Evolutionary conservation across 2,888 invertebrate genomes (phyloP).

Genomic region (Rhimphoctona megacephalus): DNA sequence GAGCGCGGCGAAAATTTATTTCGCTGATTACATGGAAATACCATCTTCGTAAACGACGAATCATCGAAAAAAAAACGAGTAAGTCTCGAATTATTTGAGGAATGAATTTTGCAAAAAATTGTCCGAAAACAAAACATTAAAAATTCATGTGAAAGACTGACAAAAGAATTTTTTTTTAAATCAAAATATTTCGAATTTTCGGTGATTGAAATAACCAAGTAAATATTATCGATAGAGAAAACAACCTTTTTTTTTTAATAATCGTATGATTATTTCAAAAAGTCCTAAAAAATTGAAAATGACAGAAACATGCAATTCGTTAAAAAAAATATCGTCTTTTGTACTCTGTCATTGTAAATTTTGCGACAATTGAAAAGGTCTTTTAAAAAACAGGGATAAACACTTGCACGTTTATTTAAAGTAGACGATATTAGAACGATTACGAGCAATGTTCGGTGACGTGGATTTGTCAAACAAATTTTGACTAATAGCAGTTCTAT

Average conservation of each 20-base stretch:
- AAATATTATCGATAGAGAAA: neutral
- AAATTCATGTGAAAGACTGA: neutral
- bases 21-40: constrained; percentile 30
- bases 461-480: neutral
- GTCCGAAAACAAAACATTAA: neutral
- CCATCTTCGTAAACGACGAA: constrained; percentile 21
- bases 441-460: neutral
- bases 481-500: neutral
- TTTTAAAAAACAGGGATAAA: neutral
- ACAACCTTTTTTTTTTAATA: neutral
- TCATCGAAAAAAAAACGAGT: constrained; percentile 15
- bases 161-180: neutral
- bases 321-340: neutral
- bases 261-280: neutral
- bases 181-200: neutral
- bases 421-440: neutral
- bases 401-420: neutral
- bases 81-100: neutral
- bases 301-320: neutral
- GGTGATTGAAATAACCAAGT: neutral
- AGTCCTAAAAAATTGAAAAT: neutral
- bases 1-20: constrained; percentile 12
- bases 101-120: neutral
- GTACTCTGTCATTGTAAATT: neutral
- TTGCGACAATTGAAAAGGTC: neutral